phyloP scores from a whole-genome alignment of 2,113 vertebrate species.

The Aegotheles bennettii region DNA sequence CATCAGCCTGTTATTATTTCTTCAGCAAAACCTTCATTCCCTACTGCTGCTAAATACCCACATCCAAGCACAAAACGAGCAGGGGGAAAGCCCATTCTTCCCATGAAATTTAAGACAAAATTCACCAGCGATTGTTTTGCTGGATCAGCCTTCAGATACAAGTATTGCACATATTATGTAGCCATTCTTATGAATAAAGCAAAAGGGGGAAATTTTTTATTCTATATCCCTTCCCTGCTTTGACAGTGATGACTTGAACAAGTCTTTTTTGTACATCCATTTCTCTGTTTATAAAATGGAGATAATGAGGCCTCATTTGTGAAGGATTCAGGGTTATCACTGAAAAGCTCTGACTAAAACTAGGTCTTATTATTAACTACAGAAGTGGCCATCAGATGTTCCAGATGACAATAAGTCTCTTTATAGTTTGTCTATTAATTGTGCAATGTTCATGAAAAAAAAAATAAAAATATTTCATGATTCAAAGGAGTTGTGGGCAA shows the following conservation, averaged over 20 bases:
- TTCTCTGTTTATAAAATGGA: neutral
- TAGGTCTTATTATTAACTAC: neutral
- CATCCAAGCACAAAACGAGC: neutral
- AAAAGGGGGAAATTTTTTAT: neutral
- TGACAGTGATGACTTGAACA: neutral
- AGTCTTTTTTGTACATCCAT: conserved; percentile 23
- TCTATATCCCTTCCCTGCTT: neutral
- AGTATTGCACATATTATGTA: neutral
- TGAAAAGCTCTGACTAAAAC: neutral
- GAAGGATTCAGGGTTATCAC: neutral
- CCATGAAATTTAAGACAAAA: neutral
- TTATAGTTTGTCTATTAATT: neutral
- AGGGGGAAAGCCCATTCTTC: neutral
- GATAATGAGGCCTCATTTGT: neutral
- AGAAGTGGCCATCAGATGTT: neutral
- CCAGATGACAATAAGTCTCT: neutral
- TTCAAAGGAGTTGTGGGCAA: neutral
- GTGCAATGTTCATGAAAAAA: neutral
- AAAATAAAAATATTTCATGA: neutral
- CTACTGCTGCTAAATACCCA: neutral
- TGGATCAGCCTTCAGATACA: neutral
- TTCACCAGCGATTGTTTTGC: neutral
- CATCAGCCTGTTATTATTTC: conserved; percentile 28
- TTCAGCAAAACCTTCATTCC: conserved; percentile 15
- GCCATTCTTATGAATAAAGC: neutral